Conservation (phyloP, 2,113 vertebrate species). For the Cynopterus brachyotis region DNA sequence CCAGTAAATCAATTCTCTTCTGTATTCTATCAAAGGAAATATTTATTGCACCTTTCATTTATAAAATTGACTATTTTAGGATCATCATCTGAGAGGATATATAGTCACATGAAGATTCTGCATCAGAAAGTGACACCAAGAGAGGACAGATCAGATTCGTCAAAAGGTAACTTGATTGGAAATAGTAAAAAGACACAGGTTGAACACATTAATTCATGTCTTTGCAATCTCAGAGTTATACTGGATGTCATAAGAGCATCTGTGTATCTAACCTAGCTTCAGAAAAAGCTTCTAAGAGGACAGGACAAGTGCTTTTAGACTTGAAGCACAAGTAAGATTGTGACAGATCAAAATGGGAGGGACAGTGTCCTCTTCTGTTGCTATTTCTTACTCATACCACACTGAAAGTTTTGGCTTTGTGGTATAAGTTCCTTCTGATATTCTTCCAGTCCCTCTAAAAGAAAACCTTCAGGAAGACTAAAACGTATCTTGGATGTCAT, state of each 20-base stretch:
- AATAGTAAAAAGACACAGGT: neutral
- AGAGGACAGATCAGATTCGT: neutral
- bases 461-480: neutral
- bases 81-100: neutral
- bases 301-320: neutral
- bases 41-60: neutral
- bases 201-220: neutral
- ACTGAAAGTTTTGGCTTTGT: neutral
- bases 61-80: neutral
- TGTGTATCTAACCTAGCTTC: neutral
- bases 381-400: neutral
- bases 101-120: neutral
- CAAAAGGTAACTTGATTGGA: neutral
- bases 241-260: neutral
- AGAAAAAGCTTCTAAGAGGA: neutral
- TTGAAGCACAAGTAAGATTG: neutral
- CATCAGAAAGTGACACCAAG: neutral
- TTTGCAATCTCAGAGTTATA: neutral
- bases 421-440: neutral
- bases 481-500: neutral
- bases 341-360: neutral
- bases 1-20: neutral
- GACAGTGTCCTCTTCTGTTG: neutral
- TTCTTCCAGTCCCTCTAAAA: accelerated
- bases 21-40: neutral